Evolutionary conservation across 1,140 invertebrate species (phyloP).

Genomic region (Scaptomyza graminum): DNA sequence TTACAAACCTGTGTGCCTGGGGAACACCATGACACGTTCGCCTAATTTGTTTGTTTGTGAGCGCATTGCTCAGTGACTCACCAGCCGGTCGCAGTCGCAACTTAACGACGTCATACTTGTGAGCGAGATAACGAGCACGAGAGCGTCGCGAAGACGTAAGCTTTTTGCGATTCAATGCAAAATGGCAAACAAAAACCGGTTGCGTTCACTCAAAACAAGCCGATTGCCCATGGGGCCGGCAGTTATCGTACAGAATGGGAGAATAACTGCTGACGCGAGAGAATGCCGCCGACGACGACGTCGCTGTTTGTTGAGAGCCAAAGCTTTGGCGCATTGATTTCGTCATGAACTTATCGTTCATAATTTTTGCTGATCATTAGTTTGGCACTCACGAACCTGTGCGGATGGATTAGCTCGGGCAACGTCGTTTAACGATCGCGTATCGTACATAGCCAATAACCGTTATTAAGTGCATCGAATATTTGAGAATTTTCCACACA

Average conservation of each 20-base stretch:
- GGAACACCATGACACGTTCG: constrained; percentile 59
- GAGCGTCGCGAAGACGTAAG: constrained; percentile 29
- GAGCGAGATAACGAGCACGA: constrained; percentile 18
- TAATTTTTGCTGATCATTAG: constrained; percentile 61
- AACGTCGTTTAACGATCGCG: constrained; percentile 22
- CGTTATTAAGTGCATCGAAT: constrained; percentile 40
- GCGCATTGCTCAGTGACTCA: constrained; percentile 45
- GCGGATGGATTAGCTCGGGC: constrained; percentile 39
- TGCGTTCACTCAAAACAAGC: neutral
- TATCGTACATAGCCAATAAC: constrained; percentile 22
- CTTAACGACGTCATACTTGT: constrained; percentile 62
- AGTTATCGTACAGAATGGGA: neutral
- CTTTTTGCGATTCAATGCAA: constrained; percentile 26
- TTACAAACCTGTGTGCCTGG: constrained; percentile 51
- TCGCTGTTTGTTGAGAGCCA: neutral
- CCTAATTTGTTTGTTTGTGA: constrained; percentile 32
- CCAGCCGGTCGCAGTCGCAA: constrained; percentile 5
- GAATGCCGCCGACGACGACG: neutral
- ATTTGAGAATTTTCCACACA: constrained; percentile 50
- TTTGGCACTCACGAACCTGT: constrained; percentile 53
- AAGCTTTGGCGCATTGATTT: constrained; percentile 52
- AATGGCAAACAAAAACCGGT: constrained; percentile 20
- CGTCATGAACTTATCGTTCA: constrained; percentile 65
- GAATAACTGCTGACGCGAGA: neutral
- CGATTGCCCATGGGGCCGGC: constrained; percentile 30